A percentile compares a stretch with the other conserved stretches of the same genome.
Conservation (phyloP, 2,888 invertebrate species). For the Epicampocera succincta region DNA sequence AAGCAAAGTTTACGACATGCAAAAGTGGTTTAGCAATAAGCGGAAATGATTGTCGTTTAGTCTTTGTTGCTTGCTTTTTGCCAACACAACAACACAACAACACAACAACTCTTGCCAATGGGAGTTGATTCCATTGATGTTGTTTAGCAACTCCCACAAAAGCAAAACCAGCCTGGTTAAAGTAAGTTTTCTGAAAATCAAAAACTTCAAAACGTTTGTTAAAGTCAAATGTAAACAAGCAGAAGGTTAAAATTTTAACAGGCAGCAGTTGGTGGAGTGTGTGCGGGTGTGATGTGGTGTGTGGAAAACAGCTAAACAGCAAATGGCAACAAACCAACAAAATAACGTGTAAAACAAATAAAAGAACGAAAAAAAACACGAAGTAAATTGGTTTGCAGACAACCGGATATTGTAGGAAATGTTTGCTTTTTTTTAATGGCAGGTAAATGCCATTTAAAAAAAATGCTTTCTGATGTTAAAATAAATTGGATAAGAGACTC, state of each 20-base stretch:
- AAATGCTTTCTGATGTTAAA: conserved; percentile 48
- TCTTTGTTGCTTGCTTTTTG: conserved; percentile 1
- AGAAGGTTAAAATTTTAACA: conserved; percentile 50
- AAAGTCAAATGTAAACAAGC: conserved; percentile 50
- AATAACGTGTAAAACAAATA: not conserved
- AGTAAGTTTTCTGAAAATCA: conserved; percentile 5
- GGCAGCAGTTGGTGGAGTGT: not conserved
- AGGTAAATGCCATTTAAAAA: conserved; percentile 63
- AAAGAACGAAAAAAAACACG: conserved; percentile 31
- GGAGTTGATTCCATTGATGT: conserved; percentile 27
- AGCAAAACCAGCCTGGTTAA: not conserved
- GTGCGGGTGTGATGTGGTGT: not conserved
- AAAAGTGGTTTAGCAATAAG: conserved; percentile 61
- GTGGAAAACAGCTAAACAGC: conserved; percentile 16
- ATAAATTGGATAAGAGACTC: conserved; percentile 49
- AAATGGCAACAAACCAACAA: conserved; percentile 26
- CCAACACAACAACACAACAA: not conserved
- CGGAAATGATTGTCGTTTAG: conserved; percentile 66
- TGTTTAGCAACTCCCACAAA: not conserved
- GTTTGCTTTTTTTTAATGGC: conserved; percentile 67
- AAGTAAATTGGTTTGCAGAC: conserved; percentile 68
- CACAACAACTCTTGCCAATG: conserved; percentile 42
- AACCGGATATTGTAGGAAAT: conserved; percentile 68
- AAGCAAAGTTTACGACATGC: conserved; percentile 59
- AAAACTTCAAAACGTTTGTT: conserved; percentile 33